Evolutionary conservation across 2,113 vertebrate species (phyloP).

Genomic region (Gila orcuttii): DNA sequence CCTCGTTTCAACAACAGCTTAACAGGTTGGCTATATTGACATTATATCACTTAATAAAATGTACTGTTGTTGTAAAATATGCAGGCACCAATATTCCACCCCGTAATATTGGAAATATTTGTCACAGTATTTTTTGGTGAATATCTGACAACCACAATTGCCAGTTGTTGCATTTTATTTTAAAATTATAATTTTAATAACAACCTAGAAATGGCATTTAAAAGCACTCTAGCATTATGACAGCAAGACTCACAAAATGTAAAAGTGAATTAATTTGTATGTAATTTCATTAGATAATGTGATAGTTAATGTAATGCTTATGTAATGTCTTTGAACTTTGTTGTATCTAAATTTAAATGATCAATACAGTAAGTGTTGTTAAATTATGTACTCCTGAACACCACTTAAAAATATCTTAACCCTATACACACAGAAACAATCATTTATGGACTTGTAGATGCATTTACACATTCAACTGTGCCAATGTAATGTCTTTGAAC

Average conservation of each 20-base stretch:
- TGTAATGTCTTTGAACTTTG: background rate
- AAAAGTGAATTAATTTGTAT: background rate
- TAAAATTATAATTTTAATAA: background rate
- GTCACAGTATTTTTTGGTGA: background rate
- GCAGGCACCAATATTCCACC: background rate
- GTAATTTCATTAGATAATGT: background rate
- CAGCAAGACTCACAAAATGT: background rate
- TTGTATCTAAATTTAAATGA: background rate
- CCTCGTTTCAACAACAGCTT: no score
- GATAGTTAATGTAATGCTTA: background rate
- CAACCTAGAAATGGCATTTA: background rate
- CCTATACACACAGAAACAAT: no score
- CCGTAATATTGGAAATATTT: background rate
- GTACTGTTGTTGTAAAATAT: background rate
- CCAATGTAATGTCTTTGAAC: background rate
- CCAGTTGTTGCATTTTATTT: no score
- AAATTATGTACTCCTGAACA: background rate
- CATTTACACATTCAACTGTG: background rate
- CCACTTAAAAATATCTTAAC: background rate
- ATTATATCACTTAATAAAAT: background rate
- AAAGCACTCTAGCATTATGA: background rate
- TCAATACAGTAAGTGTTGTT: background rate
- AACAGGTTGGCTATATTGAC: no score
- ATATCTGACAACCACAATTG: no score
- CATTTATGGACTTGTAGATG: background rate